Conservation (phyloP, 2,797 vertebrate genomes). For the Chromis chromis region DNA sequence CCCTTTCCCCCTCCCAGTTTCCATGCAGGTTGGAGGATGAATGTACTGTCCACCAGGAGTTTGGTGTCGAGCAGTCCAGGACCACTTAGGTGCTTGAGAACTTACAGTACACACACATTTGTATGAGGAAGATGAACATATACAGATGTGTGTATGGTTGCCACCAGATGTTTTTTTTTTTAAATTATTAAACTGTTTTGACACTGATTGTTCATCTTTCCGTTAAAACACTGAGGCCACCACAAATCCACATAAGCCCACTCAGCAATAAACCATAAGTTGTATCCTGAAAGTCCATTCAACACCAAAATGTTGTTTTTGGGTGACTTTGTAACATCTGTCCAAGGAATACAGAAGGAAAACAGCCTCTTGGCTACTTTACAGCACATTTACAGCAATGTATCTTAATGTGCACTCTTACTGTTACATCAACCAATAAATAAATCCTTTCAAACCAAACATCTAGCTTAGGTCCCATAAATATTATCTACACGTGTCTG, state of each 20-base stretch:
- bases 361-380: not conserved
- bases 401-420: not conserved
- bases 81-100: constrained; percentile 14
- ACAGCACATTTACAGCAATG: not conserved
- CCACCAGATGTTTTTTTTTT: constrained; percentile 13
- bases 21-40: constrained; percentile 54
- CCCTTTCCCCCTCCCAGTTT: constrained; percentile 38
- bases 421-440: not conserved
- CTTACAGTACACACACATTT: constrained; percentile 14
- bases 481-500: constrained; percentile 20
- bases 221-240: constrained; percentile 24
- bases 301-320: constrained; percentile 32
- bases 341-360: not conserved
- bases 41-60: constrained; percentile 43
- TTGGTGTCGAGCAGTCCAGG: constrained; percentile 29
- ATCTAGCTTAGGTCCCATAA: constrained; percentile 2
- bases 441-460: not conserved
- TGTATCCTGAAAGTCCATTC: constrained; percentile 33
- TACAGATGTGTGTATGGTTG: constrained; percentile 17
- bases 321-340: constrained; percentile 3
- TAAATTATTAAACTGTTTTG: constrained; percentile 24
- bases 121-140: constrained; percentile 16
- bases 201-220: constrained; percentile 38
- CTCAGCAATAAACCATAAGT: constrained; percentile 54
- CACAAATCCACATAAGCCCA: constrained; percentile 10